These are phyloP conservation scores for Trachymyrmex cornetzi DNA, from an alignment of 1,140 invertebrate species.

Conservation along the genomic window DNA sequence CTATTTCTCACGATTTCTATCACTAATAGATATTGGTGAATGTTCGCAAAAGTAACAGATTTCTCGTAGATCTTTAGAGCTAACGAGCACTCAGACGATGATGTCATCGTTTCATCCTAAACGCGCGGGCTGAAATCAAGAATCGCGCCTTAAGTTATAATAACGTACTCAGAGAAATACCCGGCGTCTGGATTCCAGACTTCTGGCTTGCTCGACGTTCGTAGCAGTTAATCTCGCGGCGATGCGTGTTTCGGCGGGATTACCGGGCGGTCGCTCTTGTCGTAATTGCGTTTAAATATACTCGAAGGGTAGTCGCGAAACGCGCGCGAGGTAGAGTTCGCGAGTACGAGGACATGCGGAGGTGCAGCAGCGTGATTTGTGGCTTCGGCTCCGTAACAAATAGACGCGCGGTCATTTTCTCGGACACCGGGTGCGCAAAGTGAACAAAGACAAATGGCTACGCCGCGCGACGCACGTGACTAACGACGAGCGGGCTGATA, in stretches of 20 bases:
- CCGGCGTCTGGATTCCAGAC: slow-evolving; percentile 39
- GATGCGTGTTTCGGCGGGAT: slow-evolving; percentile 66
- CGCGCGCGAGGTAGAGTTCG: slow-evolving; percentile 59
- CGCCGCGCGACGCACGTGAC: slow-evolving; percentile 51
- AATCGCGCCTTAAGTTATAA: slow-evolving; percentile 47
- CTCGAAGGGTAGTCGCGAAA: slow-evolving; percentile 31
- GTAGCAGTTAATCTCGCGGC: slow-evolving; percentile 67
- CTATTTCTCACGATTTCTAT: background rate
- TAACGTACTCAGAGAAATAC: slow-evolving; percentile 15
- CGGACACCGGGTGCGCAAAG: slow-evolving; percentile 67
- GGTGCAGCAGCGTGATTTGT: slow-evolving; percentile 73
- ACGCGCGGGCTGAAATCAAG: slow-evolving; percentile 13
- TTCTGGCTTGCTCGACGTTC: slow-evolving; percentile 42
- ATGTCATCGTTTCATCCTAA: slow-evolving; percentile 12
- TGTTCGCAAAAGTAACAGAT: background rate
- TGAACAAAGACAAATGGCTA: slow-evolving; percentile 69
- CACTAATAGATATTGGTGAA: background rate
- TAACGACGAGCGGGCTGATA: slow-evolving; percentile 59
- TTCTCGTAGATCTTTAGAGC: background rate
- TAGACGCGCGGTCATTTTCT: slow-evolving; percentile 67
- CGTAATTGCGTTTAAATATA: slow-evolving; percentile 77
- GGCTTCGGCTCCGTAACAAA: slow-evolving; percentile 69
- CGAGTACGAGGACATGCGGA: slow-evolving; percentile 57
- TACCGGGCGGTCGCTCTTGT: slow-evolving; percentile 68
- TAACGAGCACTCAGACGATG: background rate